These are phyloP conservation scores for Globia sparganii DNA, from an alignment of 2,888 invertebrate genomes.

Conservation along the genomic window DNA sequence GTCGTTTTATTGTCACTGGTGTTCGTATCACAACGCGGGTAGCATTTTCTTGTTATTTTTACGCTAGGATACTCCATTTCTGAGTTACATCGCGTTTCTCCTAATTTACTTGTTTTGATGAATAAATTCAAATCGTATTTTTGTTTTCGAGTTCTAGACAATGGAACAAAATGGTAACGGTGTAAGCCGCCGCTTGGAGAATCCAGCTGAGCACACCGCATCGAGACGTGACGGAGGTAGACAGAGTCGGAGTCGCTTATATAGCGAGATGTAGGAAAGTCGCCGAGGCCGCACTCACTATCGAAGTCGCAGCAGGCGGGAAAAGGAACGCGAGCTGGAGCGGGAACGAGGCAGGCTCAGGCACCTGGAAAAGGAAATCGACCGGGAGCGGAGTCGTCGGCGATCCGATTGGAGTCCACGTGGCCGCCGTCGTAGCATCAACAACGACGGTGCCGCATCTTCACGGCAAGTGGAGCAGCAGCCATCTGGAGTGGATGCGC, in stretches of 20 bases:
- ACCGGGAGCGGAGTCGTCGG: slow-evolving; percentile 12
- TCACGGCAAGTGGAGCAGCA: background rate
- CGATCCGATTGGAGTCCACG: background rate
- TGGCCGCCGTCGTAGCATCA: no score
- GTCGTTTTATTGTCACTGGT: no score
- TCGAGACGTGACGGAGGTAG: background rate
- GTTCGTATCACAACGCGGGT: no score
- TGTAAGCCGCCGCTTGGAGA: background rate
- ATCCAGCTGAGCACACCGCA: background rate
- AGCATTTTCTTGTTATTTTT: no score
- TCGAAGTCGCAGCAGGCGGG: background rate
- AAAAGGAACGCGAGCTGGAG: background rate
- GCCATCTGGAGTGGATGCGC: background rate
- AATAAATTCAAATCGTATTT: background rate
- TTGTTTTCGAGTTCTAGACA: background rate
- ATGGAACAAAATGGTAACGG: background rate
- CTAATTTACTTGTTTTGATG: background rate
- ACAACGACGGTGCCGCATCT: background rate
- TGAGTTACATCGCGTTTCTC: background rate
- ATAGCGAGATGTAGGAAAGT: background rate
- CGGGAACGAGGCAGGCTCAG: background rate
- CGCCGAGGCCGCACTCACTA: background rate
- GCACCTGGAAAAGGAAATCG: slow-evolving; percentile 2
- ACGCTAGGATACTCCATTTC: no score
- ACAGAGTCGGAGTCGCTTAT: slow-evolving; percentile 6